A percentile compares a stretch with the other conserved stretches of the same genome.
These are phyloP conservation scores for Strigamia maritima DNA, from an alignment of 2,888 invertebrate species.

Conservation along the genomic window DNA sequence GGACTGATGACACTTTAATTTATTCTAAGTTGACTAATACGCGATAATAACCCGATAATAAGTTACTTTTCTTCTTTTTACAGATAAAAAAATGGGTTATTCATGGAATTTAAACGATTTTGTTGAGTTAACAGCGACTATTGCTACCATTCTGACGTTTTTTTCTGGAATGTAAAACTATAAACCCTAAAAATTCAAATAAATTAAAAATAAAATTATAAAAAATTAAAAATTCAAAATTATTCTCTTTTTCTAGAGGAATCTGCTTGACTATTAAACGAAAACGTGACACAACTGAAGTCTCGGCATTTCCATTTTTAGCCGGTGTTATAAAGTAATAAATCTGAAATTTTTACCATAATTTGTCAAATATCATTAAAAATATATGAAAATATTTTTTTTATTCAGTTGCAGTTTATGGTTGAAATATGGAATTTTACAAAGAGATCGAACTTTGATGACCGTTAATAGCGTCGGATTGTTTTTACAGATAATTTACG, in stretches of 20 bases:
- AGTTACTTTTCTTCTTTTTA: too few relatives aligned
- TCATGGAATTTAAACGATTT: not conserved
- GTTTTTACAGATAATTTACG: slow-evolving; percentile 24
- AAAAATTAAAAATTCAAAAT: not conserved
- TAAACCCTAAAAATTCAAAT: too few relatives aligned
- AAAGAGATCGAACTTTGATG: not conserved
- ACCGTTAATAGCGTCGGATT: slow-evolving; percentile 13
- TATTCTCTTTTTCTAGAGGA: not conserved
- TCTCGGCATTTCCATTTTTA: slow-evolving; percentile 10
- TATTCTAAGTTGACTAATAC: too few relatives aligned
- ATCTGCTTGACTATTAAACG: slow-evolving; percentile 2
- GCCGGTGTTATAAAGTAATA: not conserved
- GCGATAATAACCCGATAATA: too few relatives aligned
- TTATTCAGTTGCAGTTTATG: slow-evolving; percentile 19
- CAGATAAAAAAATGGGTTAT: not conserved
- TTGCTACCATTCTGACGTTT: not conserved
- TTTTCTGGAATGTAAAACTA: not conserved
- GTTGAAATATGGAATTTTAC: slow-evolving; percentile 33
- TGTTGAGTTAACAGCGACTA: not conserved
- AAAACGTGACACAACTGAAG: slow-evolving; percentile 9
- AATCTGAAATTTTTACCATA: too few relatives aligned
- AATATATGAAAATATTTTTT: too few relatives aligned
- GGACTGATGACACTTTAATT: too few relatives aligned
- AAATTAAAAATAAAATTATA: not conserved
- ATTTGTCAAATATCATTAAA: too few relatives aligned